phyloP scores from a whole-genome alignment of 2,113 vertebrate species.

The Salvelinus sp. region DNA sequence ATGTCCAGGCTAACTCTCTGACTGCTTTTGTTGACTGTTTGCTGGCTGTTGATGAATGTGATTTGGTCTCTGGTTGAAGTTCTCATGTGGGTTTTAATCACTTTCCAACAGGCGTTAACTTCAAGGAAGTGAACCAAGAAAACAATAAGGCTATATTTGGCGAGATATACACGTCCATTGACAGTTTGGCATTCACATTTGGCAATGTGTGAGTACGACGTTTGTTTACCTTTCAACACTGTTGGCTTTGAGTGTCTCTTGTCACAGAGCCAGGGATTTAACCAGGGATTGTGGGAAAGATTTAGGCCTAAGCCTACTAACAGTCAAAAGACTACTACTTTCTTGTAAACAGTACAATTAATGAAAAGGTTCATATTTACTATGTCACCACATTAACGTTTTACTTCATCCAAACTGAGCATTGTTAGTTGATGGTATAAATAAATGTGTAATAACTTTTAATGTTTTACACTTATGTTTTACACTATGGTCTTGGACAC shows the following conservation, averaged over 20 bases:
- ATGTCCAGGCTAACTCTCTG: neutral
- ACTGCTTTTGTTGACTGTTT: conserved; percentile 14
- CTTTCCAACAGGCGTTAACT: conserved; percentile 82
- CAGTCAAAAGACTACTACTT: neutral
- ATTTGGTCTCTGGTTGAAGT: conserved; percentile 14
- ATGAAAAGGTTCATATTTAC: no score
- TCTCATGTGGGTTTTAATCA: conserved; percentile 41
- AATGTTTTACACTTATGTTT: no score
- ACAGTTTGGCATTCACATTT: conserved; percentile 94
- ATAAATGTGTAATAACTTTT: no score
- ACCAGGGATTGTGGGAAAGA: no score
- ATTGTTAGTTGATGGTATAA: no score
- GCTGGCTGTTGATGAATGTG: neutral
- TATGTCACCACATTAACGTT: neutral
- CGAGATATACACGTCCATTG: conserved; percentile 91
- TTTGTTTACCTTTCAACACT: conserved; percentile 45
- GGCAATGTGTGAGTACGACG: conserved; percentile 92
- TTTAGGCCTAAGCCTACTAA: neutral
- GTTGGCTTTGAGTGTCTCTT: neutral
- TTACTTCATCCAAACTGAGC: neutral
- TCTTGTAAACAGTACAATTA: no score
- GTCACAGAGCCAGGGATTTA: neutral
- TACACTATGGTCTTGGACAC: no score
- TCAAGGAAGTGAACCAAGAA: conserved; percentile 89
- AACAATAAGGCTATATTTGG: conserved; percentile 83